Conservation (phyloP, 2,888 invertebrate species). For the Brachylomia viminalis region DNA sequence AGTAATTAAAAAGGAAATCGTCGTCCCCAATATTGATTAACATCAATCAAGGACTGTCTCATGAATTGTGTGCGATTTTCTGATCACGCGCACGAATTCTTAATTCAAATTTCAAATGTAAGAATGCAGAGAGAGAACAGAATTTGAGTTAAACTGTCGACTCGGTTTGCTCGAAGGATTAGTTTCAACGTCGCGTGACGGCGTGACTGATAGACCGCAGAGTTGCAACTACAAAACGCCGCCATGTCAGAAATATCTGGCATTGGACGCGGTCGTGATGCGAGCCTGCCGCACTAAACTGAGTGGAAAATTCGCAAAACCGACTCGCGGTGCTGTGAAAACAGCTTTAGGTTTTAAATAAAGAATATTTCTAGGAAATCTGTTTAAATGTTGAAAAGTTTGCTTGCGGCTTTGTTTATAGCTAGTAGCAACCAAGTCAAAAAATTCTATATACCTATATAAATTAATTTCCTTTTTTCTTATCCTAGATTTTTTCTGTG, state of each 20-base stretch:
- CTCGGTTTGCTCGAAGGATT: conserved; percentile 58
- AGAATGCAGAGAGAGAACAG: conserved; percentile 54
- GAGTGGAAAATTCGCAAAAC: conserved; percentile 64
- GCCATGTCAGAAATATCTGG: conserved; percentile 65
- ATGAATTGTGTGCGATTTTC: conserved; percentile 31
- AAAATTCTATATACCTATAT: background rate
- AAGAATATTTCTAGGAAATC: conserved; percentile 25
- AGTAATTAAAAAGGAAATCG: conserved; percentile 49
- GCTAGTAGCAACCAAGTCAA: background rate
- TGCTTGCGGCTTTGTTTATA: conserved; percentile 13
- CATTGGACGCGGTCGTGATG: conserved; percentile 59
- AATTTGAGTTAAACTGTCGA: conserved; percentile 57
- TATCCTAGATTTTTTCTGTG: background rate
- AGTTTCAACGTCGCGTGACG: conserved; percentile 63
- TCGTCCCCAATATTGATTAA: conserved; percentile 23
- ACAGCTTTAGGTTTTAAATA: conserved; percentile 45
- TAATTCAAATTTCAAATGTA: conserved; percentile 43
- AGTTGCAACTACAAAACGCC: conserved; percentile 67
- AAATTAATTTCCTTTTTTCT: conserved; percentile 9
- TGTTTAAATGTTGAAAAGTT: conserved; percentile 4
- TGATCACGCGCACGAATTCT: conserved; percentile 38
- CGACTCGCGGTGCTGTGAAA: conserved; percentile 36
- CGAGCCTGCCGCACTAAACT: conserved; percentile 52
- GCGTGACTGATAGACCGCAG: conserved; percentile 70
- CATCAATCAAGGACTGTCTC: conserved; percentile 41